phyloP scores from a whole-genome alignment of 2,888 invertebrate genomes.

The Caenorhabditis sp. region DNA sequence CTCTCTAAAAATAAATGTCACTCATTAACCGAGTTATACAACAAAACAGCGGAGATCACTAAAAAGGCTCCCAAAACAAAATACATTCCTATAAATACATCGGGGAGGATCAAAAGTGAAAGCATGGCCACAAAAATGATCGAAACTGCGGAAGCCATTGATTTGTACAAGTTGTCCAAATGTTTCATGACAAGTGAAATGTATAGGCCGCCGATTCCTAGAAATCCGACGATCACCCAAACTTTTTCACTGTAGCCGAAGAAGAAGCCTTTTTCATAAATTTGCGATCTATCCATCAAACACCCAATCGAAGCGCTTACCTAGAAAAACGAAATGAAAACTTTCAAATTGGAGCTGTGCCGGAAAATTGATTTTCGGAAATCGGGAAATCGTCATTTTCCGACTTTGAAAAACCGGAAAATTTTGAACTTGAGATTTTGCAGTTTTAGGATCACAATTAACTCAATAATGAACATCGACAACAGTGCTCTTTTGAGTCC shows the following conservation, averaged over 20 bases:
- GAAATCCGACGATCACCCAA: slow-evolving; percentile 58
- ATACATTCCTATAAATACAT: slow-evolving; percentile 60
- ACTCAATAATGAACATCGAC: no score
- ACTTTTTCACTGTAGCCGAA: slow-evolving; percentile 68
- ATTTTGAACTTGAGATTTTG: no score
- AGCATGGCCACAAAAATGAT: slow-evolving; percentile 68
- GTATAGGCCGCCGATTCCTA: slow-evolving; percentile 67
- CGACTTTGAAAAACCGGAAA: no score
- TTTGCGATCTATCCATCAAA: slow-evolving; percentile 55
- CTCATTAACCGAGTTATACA: slow-evolving; percentile 70
- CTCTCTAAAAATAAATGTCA: slow-evolving; percentile 37
- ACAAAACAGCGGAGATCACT: slow-evolving; percentile 68
- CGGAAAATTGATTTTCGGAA: no score
- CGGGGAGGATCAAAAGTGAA: slow-evolving; percentile 61
- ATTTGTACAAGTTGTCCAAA: slow-evolving; percentile 71
- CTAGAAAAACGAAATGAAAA: slow-evolving; percentile 6
- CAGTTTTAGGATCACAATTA: no score
- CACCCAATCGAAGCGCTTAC: slow-evolving; percentile 61
- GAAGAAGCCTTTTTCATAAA: slow-evolving; percentile 68
- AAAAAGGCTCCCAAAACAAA: slow-evolving; percentile 68
- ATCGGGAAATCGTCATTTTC: no score
- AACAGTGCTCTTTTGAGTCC: no score
- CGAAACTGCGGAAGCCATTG: slow-evolving; percentile 71
- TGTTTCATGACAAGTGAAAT: slow-evolving; percentile 71
- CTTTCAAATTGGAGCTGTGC: no score